A percentile compares a stretch with the other conserved stretches of the same genome.
Conservation (phyloP, 2,797 vertebrate genomes). For the Antennarius maculatus region DNA sequence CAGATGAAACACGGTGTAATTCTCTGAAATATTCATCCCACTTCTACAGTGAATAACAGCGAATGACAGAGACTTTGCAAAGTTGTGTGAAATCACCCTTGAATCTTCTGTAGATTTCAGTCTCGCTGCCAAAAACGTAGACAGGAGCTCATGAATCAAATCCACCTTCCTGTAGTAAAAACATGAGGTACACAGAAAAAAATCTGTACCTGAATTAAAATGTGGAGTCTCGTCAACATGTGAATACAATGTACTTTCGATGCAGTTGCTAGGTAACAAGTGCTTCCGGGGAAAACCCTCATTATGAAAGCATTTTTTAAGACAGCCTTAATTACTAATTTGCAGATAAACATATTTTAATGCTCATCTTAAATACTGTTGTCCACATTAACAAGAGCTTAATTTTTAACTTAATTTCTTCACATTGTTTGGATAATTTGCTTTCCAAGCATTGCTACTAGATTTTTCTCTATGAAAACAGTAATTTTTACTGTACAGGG, state of each 20-base stretch:
- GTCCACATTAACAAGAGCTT: slow-evolving; percentile 2
- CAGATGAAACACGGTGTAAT: slow-evolving; percentile 53
- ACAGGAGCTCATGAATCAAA: slow-evolving; percentile 8
- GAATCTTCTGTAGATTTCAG: slow-evolving; percentile 32
- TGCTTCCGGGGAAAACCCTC: slow-evolving; percentile 77
- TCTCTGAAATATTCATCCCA: slow-evolving; percentile 68
- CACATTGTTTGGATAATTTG: slow-evolving; percentile 8
- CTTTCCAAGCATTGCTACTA: not conserved
- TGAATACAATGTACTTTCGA: slow-evolving; percentile 61
- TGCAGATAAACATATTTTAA: slow-evolving; percentile 53
- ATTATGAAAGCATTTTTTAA: slow-evolving; percentile 80
- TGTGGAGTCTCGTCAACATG: slow-evolving; percentile 60
- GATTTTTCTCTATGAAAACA: slow-evolving; percentile 8
- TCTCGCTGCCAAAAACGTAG: slow-evolving; percentile 14
- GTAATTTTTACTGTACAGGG: slow-evolving; percentile 6
- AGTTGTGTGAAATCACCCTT: slow-evolving; percentile 41
- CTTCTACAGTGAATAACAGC: slow-evolving; percentile 57
- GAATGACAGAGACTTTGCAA: slow-evolving; percentile 43
- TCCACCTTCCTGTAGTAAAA: slow-evolving; percentile 2
- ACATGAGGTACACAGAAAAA: slow-evolving; percentile 22
- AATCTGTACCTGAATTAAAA: slow-evolving; percentile 62
- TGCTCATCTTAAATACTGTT: slow-evolving; percentile 34
- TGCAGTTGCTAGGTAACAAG: slow-evolving; percentile 87
- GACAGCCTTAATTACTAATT: slow-evolving; percentile 77
- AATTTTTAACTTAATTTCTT: slow-evolving; percentile 15